Conservation (phyloP, 2,797 vertebrate genomes). For the Peromyscus eremicus region DNA sequence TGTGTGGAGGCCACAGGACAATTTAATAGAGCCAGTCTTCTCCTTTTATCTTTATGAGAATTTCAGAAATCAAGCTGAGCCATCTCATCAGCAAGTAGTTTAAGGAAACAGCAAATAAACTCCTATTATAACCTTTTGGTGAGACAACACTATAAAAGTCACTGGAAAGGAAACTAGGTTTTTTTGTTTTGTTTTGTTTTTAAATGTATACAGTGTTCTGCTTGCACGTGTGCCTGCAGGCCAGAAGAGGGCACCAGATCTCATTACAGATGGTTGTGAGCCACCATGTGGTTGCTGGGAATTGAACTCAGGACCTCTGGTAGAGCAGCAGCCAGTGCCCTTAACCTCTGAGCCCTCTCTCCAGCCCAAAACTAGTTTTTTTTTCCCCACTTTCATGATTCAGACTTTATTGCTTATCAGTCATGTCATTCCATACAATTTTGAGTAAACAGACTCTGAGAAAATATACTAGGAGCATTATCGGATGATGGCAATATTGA, state of each 20-base stretch:
- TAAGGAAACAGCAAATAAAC: conserved; percentile 15
- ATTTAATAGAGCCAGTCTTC: background rate
- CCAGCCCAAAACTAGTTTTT: too few species aligned
- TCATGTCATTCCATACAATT: background rate
- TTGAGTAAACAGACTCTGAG: too few species aligned
- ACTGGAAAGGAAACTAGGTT: conserved; percentile 34
- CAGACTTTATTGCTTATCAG: conserved; percentile 79
- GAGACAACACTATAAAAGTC: background rate
- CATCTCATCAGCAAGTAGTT: background rate
- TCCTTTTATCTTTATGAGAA: background rate
- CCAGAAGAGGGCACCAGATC: too few species aligned
- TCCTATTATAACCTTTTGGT: background rate
- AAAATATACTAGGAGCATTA: too few species aligned
- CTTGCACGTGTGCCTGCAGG: too few species aligned
- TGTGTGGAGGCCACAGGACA: background rate
- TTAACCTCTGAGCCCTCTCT: too few species aligned
- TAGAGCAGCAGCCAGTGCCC: too few species aligned
- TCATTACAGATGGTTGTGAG: too few species aligned
- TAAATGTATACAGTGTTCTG: too few species aligned
- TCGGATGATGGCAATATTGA: background rate
- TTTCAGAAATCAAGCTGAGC: background rate
- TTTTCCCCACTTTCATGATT: background rate
- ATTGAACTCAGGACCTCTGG: too few species aligned
- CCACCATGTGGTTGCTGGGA: too few species aligned
- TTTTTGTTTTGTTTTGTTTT: background rate